Evolutionary conservation across 2,888 invertebrate genomes (phyloP), one percentile per base, ranked within the genome.

Genomic region (Ormyrus rosae): DNA sequence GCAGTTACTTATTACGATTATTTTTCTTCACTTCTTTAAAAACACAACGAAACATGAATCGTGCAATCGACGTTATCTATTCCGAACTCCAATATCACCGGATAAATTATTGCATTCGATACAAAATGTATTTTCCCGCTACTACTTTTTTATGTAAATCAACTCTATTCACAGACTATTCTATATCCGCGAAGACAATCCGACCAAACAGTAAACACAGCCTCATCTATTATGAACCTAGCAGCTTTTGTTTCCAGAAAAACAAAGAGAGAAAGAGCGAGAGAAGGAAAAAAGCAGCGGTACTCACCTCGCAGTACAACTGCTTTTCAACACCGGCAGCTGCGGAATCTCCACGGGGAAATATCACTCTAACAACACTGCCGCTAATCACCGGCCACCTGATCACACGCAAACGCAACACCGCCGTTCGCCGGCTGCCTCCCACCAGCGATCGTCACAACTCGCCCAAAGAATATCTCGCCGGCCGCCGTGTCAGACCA

Each of bases 291-390:
- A 63, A 63, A 63, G n/a, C 10, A 65, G 34, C 34, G 34, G 1
- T 50, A 65, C 64, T 65, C 50, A 65, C 64, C 64, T 65, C 9
- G 19, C 6, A 63, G 63, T 13, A 19, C 34, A 34, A 34, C 34
- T 34, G 34, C 19, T 13, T 60, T 6, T 13, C 60, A 34, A 34
- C 63, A 8, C 64, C 50, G 19, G 13, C 45, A 34, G 8, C 50
- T 13, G 34, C 4, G 50, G 50, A 46, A 63, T 63, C 48, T 50
- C 64, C 64, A 50, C 64, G 64, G n/a, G 50, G 64, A 63, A 19
- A 10, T 65, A 6, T 50, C 64, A 50, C 64, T 50, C 64, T 50
- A 13, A 50, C 63, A 45, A 45, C 64, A 65, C 13, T 63, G 63
- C 13, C 50, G 13, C 10, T 50, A 65, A 63, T 13, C 48, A 65